phyloP scores from a whole-genome alignment of 2,888 invertebrate genomes.

The Clitarchus hookeri region DNA sequence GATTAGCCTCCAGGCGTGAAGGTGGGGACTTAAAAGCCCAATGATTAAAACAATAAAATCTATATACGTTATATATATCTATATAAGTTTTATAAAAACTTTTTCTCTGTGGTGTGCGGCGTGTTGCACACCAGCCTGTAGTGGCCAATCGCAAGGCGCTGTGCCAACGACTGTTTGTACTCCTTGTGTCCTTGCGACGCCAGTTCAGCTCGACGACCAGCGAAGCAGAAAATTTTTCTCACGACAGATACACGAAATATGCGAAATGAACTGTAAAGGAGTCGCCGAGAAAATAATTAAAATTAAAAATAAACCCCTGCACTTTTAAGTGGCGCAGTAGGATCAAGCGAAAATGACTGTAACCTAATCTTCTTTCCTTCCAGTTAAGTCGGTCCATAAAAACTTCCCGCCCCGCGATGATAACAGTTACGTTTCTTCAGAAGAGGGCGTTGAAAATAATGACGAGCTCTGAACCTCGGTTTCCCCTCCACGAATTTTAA shows the following conservation, averaged over 20 bases:
- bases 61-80: too few species aligned
- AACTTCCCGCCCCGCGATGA: not conserved
- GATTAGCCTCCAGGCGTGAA: too few species aligned
- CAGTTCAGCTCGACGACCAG: not conserved
- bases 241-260: not conserved
- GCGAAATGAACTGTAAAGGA: not conserved
- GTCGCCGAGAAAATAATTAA: constrained; percentile 1
- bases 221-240: not conserved
- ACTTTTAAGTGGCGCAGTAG: not conserved
- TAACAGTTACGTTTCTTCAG: not conserved
- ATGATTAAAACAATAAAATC: too few species aligned
- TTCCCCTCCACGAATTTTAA: not conserved
- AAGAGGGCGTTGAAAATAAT: constrained; percentile 2
- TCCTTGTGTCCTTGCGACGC: not conserved
- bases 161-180: too few species aligned
- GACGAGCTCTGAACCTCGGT: not conserved
- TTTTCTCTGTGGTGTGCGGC: too few species aligned
- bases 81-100: too few species aligned
- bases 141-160: too few species aligned
- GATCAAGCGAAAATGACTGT: not conserved
- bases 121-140: too few species aligned
- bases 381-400: not conserved
- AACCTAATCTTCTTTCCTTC: not conserved
- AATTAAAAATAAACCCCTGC: not conserved
- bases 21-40: too few species aligned